These are phyloP conservation scores for Drosophila melanocephala DNA, from an alignment of 2,888 invertebrate genomes.

Conservation along the genomic window DNA sequence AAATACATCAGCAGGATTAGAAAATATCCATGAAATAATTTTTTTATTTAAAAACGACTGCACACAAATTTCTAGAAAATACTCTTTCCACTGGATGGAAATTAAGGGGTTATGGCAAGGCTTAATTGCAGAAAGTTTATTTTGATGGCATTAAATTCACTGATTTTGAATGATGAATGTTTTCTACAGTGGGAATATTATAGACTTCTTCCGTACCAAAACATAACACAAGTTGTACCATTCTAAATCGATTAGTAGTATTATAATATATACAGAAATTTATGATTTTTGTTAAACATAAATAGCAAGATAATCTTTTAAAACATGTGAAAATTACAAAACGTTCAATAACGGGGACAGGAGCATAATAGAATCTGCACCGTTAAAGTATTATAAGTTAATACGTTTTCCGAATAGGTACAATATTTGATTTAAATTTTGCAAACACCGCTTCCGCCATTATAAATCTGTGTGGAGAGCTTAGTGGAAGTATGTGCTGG, in stretches of 20 bases:
- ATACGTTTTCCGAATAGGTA: not conserved
- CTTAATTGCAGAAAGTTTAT: not conserved
- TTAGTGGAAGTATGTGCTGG: not conserved
- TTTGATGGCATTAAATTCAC: not conserved
- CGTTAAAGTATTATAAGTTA: not conserved
- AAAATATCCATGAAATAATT: not conserved
- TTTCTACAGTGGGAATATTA: not conserved
- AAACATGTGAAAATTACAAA: not conserved
- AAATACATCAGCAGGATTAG: not conserved
- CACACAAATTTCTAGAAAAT: not conserved
- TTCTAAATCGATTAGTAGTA: not conserved
- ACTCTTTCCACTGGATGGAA: not conserved
- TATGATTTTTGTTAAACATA: not conserved
- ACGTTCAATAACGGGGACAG: not conserved
- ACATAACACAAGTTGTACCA: not conserved
- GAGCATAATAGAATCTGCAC: not conserved
- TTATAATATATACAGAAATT: not conserved
- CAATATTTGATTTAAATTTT: not conserved
- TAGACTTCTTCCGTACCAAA: not conserved
- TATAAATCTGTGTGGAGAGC: not conserved
- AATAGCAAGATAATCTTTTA: not conserved
- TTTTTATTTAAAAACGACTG: not conserved
- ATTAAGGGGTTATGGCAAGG: not conserved
- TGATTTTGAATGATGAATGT: not conserved
- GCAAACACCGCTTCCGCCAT: not conserved